Evolutionary conservation across 2,888 invertebrate genomes (phyloP).

Genomic region (Tiphia femorata): DNA sequence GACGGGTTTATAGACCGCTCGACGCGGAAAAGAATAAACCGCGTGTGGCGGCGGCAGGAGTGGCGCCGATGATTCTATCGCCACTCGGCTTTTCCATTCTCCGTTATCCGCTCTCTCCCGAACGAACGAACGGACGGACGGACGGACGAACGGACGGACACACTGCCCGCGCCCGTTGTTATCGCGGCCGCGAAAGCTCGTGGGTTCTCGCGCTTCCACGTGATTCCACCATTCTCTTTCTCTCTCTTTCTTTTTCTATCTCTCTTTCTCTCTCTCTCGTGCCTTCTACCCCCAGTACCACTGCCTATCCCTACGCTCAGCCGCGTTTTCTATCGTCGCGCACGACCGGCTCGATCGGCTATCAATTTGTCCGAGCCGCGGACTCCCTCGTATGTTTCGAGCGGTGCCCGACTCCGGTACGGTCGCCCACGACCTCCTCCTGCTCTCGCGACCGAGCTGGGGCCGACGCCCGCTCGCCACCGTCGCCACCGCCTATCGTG

Average conservation of each 20-base stretch:
- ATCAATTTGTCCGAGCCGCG: too few species aligned
- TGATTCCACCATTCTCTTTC: not conserved
- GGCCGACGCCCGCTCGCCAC: too few species aligned
- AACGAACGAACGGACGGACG: not conserved
- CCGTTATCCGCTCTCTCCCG: slow-evolving; percentile 34
- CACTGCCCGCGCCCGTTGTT: too few species aligned
- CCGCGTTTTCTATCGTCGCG: not conserved
- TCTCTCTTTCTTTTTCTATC: not conserved
- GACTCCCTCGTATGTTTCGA: too few species aligned
- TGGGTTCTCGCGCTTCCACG: too few species aligned
- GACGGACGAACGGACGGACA: not conserved
- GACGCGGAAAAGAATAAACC: slow-evolving; percentile 33
- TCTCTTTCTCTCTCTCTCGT: not conserved
- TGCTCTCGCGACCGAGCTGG: too few species aligned
- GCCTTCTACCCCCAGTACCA: not conserved
- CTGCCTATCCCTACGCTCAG: not conserved
- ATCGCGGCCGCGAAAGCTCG: too few species aligned
- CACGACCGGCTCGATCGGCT: not conserved
- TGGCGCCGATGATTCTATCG: too few species aligned
- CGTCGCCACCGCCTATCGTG: too few species aligned
- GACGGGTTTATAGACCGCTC: slow-evolving; percentile 33
- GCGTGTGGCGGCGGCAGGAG: slow-evolving; percentile 18
- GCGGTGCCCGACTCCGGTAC: too few species aligned
- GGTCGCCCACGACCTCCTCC: too few species aligned
- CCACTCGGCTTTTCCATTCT: slow-evolving; percentile 29